Evolutionary conservation across 1,140 invertebrate genomes (phyloP).

Genomic region (Polypedilum pembai): DNA sequence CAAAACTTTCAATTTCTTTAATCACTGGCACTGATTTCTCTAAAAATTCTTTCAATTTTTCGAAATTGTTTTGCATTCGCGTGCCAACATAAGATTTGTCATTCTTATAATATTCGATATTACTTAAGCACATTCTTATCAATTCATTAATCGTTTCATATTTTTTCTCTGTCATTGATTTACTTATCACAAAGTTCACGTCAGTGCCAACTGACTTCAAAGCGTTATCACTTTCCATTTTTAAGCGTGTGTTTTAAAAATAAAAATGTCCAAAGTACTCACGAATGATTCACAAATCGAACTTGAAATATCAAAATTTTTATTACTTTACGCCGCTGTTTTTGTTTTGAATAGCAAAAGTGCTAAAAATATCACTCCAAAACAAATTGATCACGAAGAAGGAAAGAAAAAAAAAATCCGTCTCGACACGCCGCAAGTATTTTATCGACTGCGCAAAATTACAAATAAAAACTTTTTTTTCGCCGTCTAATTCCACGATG

Average conservation of each 20-base stretch:
- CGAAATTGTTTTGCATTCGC: background rate
- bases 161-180: background rate
- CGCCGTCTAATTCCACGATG: too few relatives aligned
- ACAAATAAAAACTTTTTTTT: too few relatives aligned
- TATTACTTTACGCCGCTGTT: too few relatives aligned
- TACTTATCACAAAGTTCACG: background rate
- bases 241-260: background rate
- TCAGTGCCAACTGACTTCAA: background rate
- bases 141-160: background rate
- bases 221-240: background rate
- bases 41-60: background rate
- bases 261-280: background rate
- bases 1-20: slow-evolving; percentile 38
- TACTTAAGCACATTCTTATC: background rate
- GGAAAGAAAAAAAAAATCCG: background rate
- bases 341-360: too few relatives aligned
- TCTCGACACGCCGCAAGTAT: background rate
- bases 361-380: too few relatives aligned
- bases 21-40: slow-evolving; percentile 9
- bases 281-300: background rate
- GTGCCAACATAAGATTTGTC: background rate
- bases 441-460: slow-evolving; percentile 14
- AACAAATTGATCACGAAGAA: background rate
- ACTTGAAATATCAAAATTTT: too few relatives aligned
- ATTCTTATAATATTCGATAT: background rate